Evolutionary conservation across 2,113 vertebrate genomes (phyloP).

Genomic region (Leucopsar rothschildi): DNA sequence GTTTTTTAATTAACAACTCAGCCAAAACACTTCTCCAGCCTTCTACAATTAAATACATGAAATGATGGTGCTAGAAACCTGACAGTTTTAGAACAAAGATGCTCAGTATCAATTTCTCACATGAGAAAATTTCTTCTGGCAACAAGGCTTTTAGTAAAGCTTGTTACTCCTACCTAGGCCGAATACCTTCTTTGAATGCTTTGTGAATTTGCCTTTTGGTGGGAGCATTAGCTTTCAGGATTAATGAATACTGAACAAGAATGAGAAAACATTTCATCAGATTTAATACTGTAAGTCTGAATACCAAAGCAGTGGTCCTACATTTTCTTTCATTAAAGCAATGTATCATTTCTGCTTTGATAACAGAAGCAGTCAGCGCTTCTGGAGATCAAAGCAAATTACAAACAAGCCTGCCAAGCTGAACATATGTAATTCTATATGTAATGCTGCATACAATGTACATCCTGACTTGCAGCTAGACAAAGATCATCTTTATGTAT

Average conservation of each 20-base stretch:
- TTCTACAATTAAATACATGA: not conserved
- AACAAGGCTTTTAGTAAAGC: not conserved
- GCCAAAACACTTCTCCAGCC: not conserved
- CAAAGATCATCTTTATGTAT: conserved; percentile 45
- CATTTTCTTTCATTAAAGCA: conserved; percentile 14
- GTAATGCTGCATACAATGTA: not conserved
- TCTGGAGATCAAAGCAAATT: conserved; percentile 31
- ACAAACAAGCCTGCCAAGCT: not conserved
- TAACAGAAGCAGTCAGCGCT: conserved; percentile 38
- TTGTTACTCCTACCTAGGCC: not conserved
- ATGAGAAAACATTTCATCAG: not conserved
- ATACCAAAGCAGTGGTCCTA: not conserved
- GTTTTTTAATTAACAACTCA: not conserved
- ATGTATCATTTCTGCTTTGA: conserved; percentile 24
- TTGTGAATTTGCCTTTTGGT: not conserved
- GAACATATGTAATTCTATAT: conserved; percentile 48
- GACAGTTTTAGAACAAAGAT: not conserved
- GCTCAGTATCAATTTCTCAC: not conserved
- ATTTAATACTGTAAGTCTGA: not conserved
- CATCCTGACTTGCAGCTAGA: not conserved
- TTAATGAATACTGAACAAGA: not conserved
- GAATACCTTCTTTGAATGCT: not conserved
- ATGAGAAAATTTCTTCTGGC: not conserved
- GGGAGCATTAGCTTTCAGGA: not conserved
- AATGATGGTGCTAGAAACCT: not conserved